Evolutionary conservation across 2,113 vertebrate species (phyloP).

Genomic region (Saguinus imperator): DNA sequence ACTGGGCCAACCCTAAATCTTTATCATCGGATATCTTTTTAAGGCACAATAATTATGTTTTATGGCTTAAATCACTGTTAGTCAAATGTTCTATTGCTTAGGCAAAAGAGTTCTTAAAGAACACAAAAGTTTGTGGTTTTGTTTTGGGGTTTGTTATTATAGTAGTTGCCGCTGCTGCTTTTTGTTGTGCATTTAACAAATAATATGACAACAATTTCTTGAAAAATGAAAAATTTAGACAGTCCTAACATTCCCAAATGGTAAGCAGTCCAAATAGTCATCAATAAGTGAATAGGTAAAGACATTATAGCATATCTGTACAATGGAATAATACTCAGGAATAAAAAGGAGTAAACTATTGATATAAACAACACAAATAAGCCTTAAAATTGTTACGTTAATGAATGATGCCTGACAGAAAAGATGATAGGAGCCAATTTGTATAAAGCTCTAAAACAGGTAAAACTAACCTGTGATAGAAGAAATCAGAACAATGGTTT

Average conservation of each 20-base stretch:
- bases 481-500: not conserved
- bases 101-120: not conserved
- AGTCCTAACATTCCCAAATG: not conserved
- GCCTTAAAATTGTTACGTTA: not conserved
- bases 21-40: not conserved
- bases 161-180: not conserved
- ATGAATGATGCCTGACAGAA: not conserved
- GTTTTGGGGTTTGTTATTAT: not conserved
- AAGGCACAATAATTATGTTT: not conserved
- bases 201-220: not conserved
- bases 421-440: not conserved
- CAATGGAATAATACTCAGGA: not conserved
- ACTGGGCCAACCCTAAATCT: not conserved
- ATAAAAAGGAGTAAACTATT: not conserved
- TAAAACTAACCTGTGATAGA: not conserved
- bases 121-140: not conserved
- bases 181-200: not conserved
- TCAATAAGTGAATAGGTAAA: not conserved
- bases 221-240: slow-evolving; percentile 23
- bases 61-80: not conserved
- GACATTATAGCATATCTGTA: not conserved
- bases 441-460: not conserved
- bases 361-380: not conserved
- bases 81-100: not conserved
- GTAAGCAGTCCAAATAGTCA: not conserved